A percentile compares a stretch with the other conserved stretches of the same genome.
Conservation (phyloP, 2,797 vertebrate genomes). For the Anguilla pacifica region DNA sequence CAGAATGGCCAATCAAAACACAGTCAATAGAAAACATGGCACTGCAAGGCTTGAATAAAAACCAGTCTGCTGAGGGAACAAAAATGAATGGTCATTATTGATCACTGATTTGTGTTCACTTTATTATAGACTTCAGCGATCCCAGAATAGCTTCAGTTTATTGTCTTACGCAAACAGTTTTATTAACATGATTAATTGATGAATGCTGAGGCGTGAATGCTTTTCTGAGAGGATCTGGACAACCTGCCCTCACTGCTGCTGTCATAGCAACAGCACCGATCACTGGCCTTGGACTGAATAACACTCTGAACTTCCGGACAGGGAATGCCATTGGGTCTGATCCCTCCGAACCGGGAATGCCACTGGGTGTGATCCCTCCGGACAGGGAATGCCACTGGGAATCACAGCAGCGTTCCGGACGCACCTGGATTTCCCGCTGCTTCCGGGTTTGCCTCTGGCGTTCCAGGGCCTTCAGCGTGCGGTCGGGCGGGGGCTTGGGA, state of each 20-base stretch:
- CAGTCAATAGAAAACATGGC: neutral
- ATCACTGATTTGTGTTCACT: neutral
- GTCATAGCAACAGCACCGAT: neutral
- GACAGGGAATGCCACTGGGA: neutral
- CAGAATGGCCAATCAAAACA: neutral
- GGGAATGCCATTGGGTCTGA: neutral
- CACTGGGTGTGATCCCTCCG: neutral
- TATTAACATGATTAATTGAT: neutral
- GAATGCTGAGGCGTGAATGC: neutral
- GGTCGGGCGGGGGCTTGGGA: slow-evolving; percentile 72
- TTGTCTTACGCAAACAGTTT: neutral
- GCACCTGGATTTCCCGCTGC: slow-evolving; percentile 82
- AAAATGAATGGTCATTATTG: neutral
- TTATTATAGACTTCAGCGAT: neutral
- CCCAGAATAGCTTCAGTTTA: neutral
- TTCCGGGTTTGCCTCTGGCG: slow-evolving; percentile 68
- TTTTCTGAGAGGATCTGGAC: neutral
- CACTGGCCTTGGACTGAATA: neutral
- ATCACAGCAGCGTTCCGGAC: neutral
- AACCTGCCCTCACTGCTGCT: neutral
- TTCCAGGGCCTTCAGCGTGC: slow-evolving; percentile 65
- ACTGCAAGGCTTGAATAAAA: neutral
- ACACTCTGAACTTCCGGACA: neutral
- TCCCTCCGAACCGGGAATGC: neutral
- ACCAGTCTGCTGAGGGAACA: neutral